These are phyloP conservation scores for Macroteleia sp. DNA, from an alignment of 2,888 invertebrate genomes.

Conservation along the genomic window DNA sequence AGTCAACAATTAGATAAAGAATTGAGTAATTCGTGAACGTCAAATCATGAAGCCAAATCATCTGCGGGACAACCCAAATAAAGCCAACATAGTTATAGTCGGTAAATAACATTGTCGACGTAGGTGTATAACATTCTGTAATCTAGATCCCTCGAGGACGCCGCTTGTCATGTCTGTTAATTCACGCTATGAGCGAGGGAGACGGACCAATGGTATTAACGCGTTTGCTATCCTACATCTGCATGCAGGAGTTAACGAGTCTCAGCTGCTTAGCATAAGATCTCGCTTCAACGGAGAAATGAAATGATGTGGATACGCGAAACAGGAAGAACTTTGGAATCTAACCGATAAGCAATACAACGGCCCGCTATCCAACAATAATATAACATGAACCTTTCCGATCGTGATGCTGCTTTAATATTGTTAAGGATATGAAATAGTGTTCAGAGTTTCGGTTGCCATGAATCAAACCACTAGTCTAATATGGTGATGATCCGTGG, in stretches of 20 bases:
- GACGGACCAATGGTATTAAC: conserved; percentile 53
- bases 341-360: conserved; percentile 12
- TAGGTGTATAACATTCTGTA: conserved; percentile 58
- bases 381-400: conserved; percentile 71
- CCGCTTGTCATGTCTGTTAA: conserved; percentile 63
- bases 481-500: conserved; percentile 71
- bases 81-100: conserved; percentile 61
- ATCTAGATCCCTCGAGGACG: conserved; percentile 59
- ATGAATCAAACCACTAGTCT: conserved; percentile 73
- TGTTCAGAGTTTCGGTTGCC: conserved; percentile 66
- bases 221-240: conserved; percentile 37
- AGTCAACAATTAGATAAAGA: conserved; percentile 57
- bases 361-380: conserved; percentile 28
- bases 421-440: conserved; percentile 73
- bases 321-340: conserved; percentile 56
- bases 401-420: conserved; percentile 69
- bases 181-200: conserved; percentile 51
- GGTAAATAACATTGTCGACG: conserved; percentile 61
- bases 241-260: conserved; percentile 67
- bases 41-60: conserved; percentile 53
- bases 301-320: conserved; percentile 57
- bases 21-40: conserved; percentile 34
- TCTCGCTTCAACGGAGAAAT: conserved; percentile 55
- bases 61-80: conserved; percentile 51
- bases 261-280: conserved; percentile 71